Evolutionary conservation across 2,888 invertebrate species (phyloP).

Genomic region (Cryptosula pallasiana): DNA sequence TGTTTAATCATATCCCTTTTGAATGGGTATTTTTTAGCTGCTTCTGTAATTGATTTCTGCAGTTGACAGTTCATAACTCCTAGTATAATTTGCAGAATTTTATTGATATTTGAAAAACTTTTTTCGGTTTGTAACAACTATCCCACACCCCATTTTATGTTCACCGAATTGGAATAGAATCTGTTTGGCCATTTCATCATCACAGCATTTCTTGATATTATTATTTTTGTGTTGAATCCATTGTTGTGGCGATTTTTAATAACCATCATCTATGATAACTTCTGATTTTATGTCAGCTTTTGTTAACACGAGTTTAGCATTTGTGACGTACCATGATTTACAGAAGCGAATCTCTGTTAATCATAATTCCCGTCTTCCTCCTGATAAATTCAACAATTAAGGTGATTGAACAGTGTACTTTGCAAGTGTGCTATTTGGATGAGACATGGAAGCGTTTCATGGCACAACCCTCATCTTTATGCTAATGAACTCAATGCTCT

Average conservation of each 20-base stretch:
- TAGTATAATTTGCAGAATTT: not conserved
- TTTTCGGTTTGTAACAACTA: not conserved
- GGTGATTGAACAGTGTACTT: conserved; percentile 14
- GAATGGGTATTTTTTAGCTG: not conserved
- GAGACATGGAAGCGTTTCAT: not conserved
- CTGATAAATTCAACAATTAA: not conserved
- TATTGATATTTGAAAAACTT: not conserved
- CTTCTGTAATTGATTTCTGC: not conserved
- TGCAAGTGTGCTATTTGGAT: conserved; percentile 7
- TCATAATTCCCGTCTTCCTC: conserved; percentile 8
- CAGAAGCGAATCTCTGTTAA: conserved; percentile 8
- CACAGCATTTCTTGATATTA: not conserved
- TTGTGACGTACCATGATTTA: conserved; percentile 14
- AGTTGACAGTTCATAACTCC: not conserved
- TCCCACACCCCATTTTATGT: not conserved
- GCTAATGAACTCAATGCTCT: not conserved
- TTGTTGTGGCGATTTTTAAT: not conserved
- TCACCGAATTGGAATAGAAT: conserved; percentile 5
- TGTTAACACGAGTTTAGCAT: not conserved
- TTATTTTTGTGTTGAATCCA: not conserved
- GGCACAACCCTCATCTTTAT: conserved; percentile 11
- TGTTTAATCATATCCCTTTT: not conserved
- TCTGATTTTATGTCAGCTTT: not conserved
- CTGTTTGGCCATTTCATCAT: conserved; percentile 3
- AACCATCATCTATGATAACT: not conserved